These are phyloP conservation scores for Accipiter cooperii DNA, from an alignment of 2,113 vertebrate species.

Conservation along the genomic window DNA sequence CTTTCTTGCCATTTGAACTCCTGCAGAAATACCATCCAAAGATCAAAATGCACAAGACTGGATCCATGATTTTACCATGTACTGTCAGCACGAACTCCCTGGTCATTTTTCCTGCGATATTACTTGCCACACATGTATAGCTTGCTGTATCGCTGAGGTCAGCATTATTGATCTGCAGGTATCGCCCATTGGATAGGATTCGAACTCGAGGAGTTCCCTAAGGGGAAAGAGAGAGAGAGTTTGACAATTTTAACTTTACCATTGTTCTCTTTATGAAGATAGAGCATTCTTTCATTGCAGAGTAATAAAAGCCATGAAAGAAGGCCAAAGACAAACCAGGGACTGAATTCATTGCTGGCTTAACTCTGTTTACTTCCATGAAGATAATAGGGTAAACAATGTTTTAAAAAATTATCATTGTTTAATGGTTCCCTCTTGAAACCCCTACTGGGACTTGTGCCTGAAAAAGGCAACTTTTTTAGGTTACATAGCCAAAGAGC, in stretches of 20 bases:
- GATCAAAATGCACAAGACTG: not conserved
- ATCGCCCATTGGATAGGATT: constrained; percentile 85
- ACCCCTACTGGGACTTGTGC: not conserved
- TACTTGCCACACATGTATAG: constrained; percentile 91
- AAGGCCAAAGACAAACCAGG: not conserved
- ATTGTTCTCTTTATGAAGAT: not conserved
- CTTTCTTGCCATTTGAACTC: not conserved
- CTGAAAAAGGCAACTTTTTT: not conserved
- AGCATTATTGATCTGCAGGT: constrained; percentile 92
- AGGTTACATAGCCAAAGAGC: not conserved
- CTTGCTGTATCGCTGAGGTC: constrained; percentile 80
- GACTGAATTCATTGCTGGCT: not conserved
- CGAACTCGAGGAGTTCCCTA: constrained; percentile 85
- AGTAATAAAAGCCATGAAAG: not conserved
- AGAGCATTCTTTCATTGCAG: not conserved
- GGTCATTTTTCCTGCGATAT: constrained; percentile 85
- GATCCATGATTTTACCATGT: constrained; percentile 74
- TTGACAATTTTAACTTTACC: not conserved
- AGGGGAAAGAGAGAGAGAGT: not conserved
- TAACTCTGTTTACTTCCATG: not conserved
- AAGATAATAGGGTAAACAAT: not conserved
- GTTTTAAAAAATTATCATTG: not conserved
- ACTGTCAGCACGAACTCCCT: constrained; percentile 85
- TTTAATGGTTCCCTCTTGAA: not conserved
- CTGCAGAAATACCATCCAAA: not conserved